phyloP scores from a whole-genome alignment of 2,888 invertebrate species.

The Himalopsyche tibetana region DNA sequence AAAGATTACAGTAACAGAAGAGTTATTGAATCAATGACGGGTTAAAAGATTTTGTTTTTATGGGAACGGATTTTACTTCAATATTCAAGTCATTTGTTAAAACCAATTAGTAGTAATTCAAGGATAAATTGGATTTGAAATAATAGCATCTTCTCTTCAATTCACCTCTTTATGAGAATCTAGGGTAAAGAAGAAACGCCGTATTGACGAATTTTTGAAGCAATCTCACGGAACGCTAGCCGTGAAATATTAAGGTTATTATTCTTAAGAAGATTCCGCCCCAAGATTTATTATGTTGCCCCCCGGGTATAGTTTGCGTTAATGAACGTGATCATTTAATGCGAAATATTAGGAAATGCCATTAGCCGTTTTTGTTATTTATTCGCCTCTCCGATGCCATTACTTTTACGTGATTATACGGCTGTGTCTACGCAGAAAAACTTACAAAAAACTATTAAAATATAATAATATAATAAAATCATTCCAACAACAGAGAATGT shows the following conservation, averaged over 20 bases:
- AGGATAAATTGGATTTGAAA: slow-evolving; percentile 23
- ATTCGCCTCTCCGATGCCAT: slow-evolving; percentile 1
- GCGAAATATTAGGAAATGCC: slow-evolving; percentile 40
- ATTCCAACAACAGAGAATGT: too few relatives aligned
- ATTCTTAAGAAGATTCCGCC: slow-evolving; percentile 24
- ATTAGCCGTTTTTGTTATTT: slow-evolving; percentile 43
- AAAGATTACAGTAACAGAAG: neutral
- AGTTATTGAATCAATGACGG: neutral
- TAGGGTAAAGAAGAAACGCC: neutral
- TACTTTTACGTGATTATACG: slow-evolving; percentile 40
- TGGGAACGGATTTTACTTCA: neutral
- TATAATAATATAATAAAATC: too few relatives aligned
- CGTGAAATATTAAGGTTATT: slow-evolving; percentile 40
- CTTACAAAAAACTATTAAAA: neutral
- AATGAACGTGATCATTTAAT: slow-evolving; percentile 43
- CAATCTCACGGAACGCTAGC: slow-evolving; percentile 38
- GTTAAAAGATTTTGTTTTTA: neutral
- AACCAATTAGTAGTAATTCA: slow-evolving; percentile 28
- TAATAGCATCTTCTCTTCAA: slow-evolving; percentile 26
- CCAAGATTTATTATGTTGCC: slow-evolving; percentile 37
- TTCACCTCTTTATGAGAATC: slow-evolving; percentile 27
- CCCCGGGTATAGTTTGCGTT: slow-evolving; percentile 37
- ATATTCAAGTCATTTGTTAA: slow-evolving; percentile 35
- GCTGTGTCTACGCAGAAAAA: neutral
- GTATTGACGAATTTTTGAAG: slow-evolving; percentile 42